phyloP scores from a whole-genome alignment of 1,140 invertebrate genomes.

The Neelides sp. region DNA sequence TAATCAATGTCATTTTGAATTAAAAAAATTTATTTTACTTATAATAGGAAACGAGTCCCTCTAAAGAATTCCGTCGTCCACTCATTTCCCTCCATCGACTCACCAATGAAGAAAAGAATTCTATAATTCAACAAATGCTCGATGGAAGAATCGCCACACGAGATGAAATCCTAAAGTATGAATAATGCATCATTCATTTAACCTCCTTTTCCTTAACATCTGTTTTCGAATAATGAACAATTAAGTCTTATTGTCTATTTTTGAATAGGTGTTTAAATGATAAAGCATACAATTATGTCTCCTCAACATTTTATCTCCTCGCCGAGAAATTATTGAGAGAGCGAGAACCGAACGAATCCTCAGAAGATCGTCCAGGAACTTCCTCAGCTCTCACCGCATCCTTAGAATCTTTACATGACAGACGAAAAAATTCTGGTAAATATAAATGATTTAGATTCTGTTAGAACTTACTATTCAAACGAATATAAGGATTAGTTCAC shows the following conservation, averaged over 20 bases:
- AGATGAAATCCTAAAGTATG: constrained; percentile 77
- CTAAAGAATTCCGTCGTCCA: constrained; percentile 9
- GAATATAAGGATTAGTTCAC: no score
- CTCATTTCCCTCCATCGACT: constrained; percentile 16
- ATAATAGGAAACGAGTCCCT: constrained; percentile 7
- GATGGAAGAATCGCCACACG: constrained; percentile 67
- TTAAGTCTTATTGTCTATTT: constrained; percentile 14
- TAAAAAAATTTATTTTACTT: neutral
- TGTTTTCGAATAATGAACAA: neutral
- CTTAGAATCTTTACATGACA: constrained; percentile 27
- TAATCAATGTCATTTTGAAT: neutral
- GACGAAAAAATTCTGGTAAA: constrained; percentile 25
- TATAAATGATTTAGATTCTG: neutral
- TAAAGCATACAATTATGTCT: constrained; percentile 96
- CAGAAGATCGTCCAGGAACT: constrained; percentile 11
- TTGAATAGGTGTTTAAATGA: constrained; percentile 67
- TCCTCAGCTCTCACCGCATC: constrained; percentile 16
- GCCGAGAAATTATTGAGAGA: constrained; percentile 49
- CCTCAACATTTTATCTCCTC: constrained; percentile 93
- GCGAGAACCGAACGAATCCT: neutral
- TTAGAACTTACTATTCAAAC: no score
- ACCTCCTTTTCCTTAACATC: neutral
- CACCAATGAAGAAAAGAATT: constrained; percentile 21
- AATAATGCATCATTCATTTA: neutral
- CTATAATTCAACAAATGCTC: constrained; percentile 37